phyloP scores from a whole-genome alignment of 2,888 invertebrate genomes.

The Platycheirus albimanus region DNA sequence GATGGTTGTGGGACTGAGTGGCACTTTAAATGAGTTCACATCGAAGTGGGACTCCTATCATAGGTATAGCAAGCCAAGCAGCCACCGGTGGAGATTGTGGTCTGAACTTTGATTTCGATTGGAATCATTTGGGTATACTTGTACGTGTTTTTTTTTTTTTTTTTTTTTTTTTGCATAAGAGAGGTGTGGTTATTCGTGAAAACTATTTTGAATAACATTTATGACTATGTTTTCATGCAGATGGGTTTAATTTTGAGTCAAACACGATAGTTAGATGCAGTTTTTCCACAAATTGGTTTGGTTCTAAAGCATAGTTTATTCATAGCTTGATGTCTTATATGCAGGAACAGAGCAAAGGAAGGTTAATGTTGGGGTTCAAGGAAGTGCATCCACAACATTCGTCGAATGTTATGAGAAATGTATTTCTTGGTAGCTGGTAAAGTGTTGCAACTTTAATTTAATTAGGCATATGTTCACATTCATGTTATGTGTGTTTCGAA shows the following conservation, averaged over 20 bases:
- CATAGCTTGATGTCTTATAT: too few species aligned
- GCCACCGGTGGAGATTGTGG: slow-evolving; percentile 15
- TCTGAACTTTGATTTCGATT: slow-evolving; percentile 52
- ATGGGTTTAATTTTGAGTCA: background rate
- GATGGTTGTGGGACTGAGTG: slow-evolving; percentile 30
- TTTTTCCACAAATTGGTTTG: too few species aligned
- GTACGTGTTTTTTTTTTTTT: background rate
- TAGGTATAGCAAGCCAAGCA: too few species aligned
- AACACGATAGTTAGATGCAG: too few species aligned
- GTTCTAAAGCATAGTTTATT: too few species aligned
- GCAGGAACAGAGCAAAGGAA: background rate
- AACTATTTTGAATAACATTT: slow-evolving; percentile 21
- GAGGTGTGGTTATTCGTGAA: slow-evolving; percentile 62
- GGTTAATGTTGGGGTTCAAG: slow-evolving; percentile 1
- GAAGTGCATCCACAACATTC: background rate
- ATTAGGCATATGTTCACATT: too few species aligned
- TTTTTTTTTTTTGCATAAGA: too few species aligned
- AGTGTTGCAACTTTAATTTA: too few species aligned
- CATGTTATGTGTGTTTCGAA: too few species aligned
- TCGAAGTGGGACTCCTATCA: slow-evolving; percentile 7
- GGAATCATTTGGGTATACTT: slow-evolving; percentile 26
- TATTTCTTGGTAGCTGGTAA: too few species aligned
- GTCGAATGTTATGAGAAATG: too few species aligned
- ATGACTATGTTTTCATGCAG: background rate
- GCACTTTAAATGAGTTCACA: slow-evolving; percentile 54